These are phyloP conservation scores for Hyperopisus bebe DNA, from an alignment of 2,113 vertebrate species.

Conservation along the genomic window DNA sequence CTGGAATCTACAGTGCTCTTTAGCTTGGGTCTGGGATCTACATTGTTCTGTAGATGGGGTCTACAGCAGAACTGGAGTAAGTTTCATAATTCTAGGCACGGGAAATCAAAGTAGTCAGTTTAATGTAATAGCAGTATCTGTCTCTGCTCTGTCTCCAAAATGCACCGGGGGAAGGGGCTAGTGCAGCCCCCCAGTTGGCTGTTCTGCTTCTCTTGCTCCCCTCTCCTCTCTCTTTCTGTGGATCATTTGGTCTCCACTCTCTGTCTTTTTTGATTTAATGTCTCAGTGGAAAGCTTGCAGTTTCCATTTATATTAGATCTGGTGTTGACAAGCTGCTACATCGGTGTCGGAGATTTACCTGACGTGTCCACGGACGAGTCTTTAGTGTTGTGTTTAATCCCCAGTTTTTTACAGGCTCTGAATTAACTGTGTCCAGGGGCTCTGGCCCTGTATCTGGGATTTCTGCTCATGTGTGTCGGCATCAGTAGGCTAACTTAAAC, in stretches of 20 bases:
- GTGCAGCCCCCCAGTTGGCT: neutral
- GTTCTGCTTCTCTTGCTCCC: neutral
- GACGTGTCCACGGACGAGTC: neutral
- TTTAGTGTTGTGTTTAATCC: slow-evolving; percentile 1
- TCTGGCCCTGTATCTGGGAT: neutral
- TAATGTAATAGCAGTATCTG: neutral
- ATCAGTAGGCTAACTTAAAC: neutral
- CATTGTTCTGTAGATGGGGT: neutral
- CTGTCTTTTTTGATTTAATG: neutral
- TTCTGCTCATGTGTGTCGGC: neutral
- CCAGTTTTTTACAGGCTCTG: neutral
- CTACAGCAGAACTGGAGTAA: neutral
- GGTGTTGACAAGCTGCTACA: neutral
- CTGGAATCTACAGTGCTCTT: slow-evolving; percentile 22
- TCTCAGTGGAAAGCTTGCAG: neutral
- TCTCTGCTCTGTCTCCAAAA: neutral
- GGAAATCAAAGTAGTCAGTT: neutral
- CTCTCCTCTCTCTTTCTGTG: neutral
- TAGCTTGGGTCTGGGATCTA: slow-evolving; percentile 8
- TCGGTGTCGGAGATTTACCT: neutral
- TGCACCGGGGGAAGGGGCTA: neutral
- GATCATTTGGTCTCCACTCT: neutral
- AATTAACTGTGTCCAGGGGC: neutral
- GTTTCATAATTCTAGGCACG: slow-evolving; percentile 24
- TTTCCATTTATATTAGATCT: slow-evolving; percentile 11